Evolutionary conservation across 2,113 vertebrate species (phyloP).

Genomic region (Pagrus major): DNA sequence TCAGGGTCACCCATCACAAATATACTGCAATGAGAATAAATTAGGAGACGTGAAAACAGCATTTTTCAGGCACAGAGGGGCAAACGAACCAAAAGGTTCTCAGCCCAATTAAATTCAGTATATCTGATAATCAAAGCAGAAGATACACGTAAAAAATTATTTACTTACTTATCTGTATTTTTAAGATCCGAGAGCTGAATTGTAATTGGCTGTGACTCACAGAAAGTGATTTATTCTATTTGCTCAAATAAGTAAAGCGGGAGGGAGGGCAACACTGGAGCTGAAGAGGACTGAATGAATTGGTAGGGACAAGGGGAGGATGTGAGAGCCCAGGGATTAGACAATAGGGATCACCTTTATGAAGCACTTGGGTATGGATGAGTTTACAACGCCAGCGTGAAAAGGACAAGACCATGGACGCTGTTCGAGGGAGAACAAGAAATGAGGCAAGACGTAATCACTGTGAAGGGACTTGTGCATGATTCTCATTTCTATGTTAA

Average conservation of each 20-base stretch:
- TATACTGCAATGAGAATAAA: neutral
- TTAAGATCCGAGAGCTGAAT: neutral
- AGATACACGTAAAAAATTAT: neutral
- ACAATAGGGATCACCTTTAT: slow-evolving; percentile 51
- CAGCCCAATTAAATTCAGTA: neutral
- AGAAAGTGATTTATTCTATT: slow-evolving; percentile 32
- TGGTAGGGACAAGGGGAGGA: neutral
- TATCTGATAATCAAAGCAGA: neutral
- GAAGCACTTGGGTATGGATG: slow-evolving; percentile 46
- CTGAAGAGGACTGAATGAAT: slow-evolving; percentile 50
- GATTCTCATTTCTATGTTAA: slow-evolving; percentile 86
- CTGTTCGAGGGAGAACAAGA: slow-evolving; percentile 2
- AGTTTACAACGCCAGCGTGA: slow-evolving; percentile 1
- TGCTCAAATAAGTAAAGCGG: slow-evolving; percentile 23
- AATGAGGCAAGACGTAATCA: slow-evolving; percentile 41
- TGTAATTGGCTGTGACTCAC: slow-evolving; percentile 15
- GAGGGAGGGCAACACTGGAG: neutral
- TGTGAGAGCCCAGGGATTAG: slow-evolving; percentile 26
- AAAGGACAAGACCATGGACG: slow-evolving; percentile 24
- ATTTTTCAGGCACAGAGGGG: neutral
- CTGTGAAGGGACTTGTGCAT: slow-evolving; percentile 77
- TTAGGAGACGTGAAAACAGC: neutral
- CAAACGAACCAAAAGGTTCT: neutral
- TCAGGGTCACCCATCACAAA: neutral
- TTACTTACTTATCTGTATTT: neutral